These are phyloP conservation scores for Brachionus asplanchnoidis DNA, from an alignment of 1,140 invertebrate genomes.

Conservation along the genomic window DNA sequence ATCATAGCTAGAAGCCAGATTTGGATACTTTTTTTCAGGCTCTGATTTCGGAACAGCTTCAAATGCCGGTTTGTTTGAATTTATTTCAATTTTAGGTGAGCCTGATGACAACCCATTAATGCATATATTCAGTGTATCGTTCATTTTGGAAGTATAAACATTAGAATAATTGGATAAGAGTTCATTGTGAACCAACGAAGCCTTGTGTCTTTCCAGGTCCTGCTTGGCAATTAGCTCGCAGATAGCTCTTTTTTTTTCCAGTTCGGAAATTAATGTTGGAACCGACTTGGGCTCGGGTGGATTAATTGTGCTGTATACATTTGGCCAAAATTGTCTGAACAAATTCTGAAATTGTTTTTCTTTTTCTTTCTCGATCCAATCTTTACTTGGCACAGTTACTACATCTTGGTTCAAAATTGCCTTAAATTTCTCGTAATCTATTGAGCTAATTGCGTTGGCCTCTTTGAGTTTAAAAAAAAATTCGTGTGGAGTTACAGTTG, in stretches of 20 bases:
- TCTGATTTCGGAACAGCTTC: neutral
- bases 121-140: constrained; percentile 10
- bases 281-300: neutral
- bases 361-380: constrained; percentile 22
- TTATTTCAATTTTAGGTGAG: constrained; percentile 21
- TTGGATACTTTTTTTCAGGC: neutral
- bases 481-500: neutral
- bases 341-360: constrained; percentile 17
- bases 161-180: neutral
- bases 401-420: neutral
- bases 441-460: neutral
- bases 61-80: neutral
- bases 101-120: neutral
- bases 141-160: neutral
- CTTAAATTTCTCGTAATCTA: constrained; percentile 29
- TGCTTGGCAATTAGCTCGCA: neutral
- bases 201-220: constrained; percentile 26
- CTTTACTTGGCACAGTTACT: neutral
- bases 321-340: constrained; percentile 20
- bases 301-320: neutral
- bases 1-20: neutral
- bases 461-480: constrained; percentile 28
- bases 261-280: neutral
- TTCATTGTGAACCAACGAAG: neutral
- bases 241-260: constrained; percentile 11